These are phyloP conservation scores for Darevskia nairensis DNA, from an alignment of 2,797 vertebrate species.

Conservation along the genomic window DNA sequence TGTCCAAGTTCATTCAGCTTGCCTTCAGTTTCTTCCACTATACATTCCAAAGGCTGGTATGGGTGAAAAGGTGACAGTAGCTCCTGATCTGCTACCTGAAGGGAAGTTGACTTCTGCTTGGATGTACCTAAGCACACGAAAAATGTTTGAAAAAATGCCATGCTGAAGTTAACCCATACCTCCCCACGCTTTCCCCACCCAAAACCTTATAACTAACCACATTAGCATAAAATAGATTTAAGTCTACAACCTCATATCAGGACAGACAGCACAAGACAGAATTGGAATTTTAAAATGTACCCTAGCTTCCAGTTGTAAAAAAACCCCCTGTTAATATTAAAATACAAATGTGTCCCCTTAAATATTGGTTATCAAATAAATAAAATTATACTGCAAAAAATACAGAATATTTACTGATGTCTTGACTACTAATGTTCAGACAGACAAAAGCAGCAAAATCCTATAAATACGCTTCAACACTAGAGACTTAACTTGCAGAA, in stretches of 20 bases:
- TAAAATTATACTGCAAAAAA: constrained; percentile 18
- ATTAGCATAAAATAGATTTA: constrained; percentile 52
- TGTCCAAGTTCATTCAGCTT: constrained; percentile 99
- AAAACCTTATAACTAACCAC: constrained; percentile 63
- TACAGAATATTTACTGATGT: constrained; percentile 10
- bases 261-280: constrained; percentile 60
- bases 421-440: constrained; percentile 25
- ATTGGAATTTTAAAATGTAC: constrained; percentile 41
- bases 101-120: constrained; percentile 95
- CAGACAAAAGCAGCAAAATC: constrained; percentile 33
- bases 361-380: constrained; percentile 16
- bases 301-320: constrained; percentile 26
- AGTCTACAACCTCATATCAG: constrained; percentile 47
- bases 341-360: constrained; percentile 34
- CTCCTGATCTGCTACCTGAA: constrained; percentile 93
- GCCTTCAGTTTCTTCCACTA: constrained; percentile 99
- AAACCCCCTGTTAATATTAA: constrained; percentile 21
- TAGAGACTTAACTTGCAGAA: constrained; percentile 41
- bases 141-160: constrained; percentile 86
- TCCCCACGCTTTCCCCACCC: constrained; percentile 63
- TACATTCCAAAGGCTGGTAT: constrained; percentile 98
- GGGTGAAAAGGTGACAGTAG: constrained; percentile 95
- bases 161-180: constrained; percentile 76
- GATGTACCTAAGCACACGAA: constrained; percentile 90
- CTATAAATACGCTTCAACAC: background rate